Base-by-base conservation (phyloP, 2,113 vertebrate genomes). In the Calidris pugnax region DNA sequence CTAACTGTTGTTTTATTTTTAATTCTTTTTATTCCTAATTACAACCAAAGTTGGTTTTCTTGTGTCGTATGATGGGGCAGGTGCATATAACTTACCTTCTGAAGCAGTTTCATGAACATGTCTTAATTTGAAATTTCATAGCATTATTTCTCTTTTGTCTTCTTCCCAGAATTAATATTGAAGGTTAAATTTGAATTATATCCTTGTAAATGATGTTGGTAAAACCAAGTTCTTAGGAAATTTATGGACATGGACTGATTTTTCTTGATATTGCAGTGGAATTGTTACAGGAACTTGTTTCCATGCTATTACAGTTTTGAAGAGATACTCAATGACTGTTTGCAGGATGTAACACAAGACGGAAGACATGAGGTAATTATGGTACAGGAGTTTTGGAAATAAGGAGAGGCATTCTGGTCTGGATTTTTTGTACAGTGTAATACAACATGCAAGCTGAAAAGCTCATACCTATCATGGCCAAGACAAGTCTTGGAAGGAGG, bases 401-500 rank as follows among this genome's bases (percentile, higher is more conserved):
- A 68, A 55, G 37, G 30, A 71, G 23, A 47, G 23, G 7, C 30
- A 30, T 74, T 74, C 48, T 10, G 17, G 7, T 43, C 33, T 43
- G 26, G 14, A 13, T 14, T 15, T 55, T 73, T 74, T 73, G 12
- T 23, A 28, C 33, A 43, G 20, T 23, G 2, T 69, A 43, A 74
- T 37, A 22, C 8, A 90, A 56, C 24, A 10, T 55, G 37, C 26
- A 80, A 55, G 5, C 5, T 3, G 16, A 85, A 62, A 82, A 62
- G 1, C 59, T 73, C 0, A 0, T 76, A 27, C 23, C 32, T 56
- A 0, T 64, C 21, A 5, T 77, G 33, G 32, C 22, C 22, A n/a
- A 55, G 16, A 45, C 3, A 5, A 57, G 21, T 30, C 45, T 51
- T 85, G 32, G 37, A 41, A 69, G 23, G 35, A 43, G 2, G 12